A percentile compares a stretch with the other conserved stretches of the same genome.
Conservation (phyloP, 2,888 invertebrate genomes). For the Drosophila macrospina region DNA sequence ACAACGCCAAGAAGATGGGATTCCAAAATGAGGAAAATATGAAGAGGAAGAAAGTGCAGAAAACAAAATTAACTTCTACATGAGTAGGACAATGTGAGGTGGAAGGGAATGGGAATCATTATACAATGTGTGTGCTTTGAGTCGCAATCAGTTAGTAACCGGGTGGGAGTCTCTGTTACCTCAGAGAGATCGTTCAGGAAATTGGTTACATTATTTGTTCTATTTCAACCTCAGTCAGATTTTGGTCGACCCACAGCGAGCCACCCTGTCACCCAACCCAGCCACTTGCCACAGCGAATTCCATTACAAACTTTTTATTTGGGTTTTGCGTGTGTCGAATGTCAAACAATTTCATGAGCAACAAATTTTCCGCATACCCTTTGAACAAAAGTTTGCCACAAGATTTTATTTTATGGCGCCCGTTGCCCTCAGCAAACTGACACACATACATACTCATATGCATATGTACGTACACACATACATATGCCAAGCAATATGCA, state of each 20-base stretch:
- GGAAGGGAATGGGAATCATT: too few species aligned
- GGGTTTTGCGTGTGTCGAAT: slow-evolving; percentile 53
- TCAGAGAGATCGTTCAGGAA: slow-evolving; percentile 31
- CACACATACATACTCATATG: neutral
- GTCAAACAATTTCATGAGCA: slow-evolving; percentile 55
- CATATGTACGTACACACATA: neutral
- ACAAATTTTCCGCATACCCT: slow-evolving; percentile 50
- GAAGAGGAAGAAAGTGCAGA: slow-evolving; percentile 25
- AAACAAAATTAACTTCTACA: slow-evolving; percentile 50
- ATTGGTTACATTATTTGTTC: slow-evolving; percentile 32
- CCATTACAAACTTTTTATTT: slow-evolving; percentile 59
- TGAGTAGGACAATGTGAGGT: neutral
- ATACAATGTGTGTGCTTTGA: slow-evolving; percentile 2
- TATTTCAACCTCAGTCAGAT: slow-evolving; percentile 5
- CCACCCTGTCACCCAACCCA: neutral
- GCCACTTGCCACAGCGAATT: slow-evolving; percentile 23
- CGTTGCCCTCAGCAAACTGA: slow-evolving; percentile 1
- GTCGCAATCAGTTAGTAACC: neutral
- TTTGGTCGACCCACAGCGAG: neutral
- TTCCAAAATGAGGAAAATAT: slow-evolving; percentile 33
- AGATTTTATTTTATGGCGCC: slow-evolving; percentile 13
- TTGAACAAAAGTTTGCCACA: slow-evolving; percentile 40
- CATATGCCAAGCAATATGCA: neutral
- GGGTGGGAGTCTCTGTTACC: neutral
- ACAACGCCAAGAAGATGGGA: neutral